Evolutionary conservation across 2,888 invertebrate genomes (phyloP).

Genomic region (Carpatolechia fugitivella): DNA sequence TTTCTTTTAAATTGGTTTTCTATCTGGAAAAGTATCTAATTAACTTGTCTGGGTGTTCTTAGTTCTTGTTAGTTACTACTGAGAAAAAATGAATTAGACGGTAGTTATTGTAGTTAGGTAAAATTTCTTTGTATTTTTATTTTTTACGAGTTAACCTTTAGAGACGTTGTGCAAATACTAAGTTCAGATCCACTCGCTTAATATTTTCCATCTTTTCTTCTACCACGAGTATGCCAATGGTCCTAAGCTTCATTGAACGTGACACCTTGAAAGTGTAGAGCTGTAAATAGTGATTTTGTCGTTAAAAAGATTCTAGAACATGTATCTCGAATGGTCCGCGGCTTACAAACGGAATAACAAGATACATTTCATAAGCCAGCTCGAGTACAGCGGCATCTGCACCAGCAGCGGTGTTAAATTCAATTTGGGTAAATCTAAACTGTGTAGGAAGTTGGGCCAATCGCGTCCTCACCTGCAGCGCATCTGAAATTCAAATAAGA

Average conservation of each 20-base stretch:
- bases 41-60: slow-evolving; percentile 1
- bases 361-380: slow-evolving; percentile 44
- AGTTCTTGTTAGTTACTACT: not conserved
- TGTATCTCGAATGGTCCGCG: too few relatives aligned
- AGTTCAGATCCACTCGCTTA: too few relatives aligned
- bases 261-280: too few relatives aligned
- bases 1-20: not conserved
- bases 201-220: too few relatives aligned
- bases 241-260: too few relatives aligned
- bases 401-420: slow-evolving; percentile 50
- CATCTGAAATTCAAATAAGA: slow-evolving; percentile 72
- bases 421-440: slow-evolving; percentile 70
- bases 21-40: not conserved
- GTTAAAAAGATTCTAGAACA: not conserved
- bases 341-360: slow-evolving; percentile 5
- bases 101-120: not conserved
- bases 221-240: too few relatives aligned
- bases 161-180: too few relatives aligned
- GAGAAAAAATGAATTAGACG: not conserved
- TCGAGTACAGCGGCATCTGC: slow-evolving; percentile 29
- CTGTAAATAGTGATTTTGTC: too few relatives aligned
- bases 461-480: slow-evolving; percentile 67
- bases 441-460: slow-evolving; percentile 64
- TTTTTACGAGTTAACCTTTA: too few relatives aligned
- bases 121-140: not conserved